Percentiles rank a stretch among this genome's conserved stretches.
Conservation (phyloP, 1,140 invertebrate genomes). For the Drosophila pseudoananassae region DNA sequence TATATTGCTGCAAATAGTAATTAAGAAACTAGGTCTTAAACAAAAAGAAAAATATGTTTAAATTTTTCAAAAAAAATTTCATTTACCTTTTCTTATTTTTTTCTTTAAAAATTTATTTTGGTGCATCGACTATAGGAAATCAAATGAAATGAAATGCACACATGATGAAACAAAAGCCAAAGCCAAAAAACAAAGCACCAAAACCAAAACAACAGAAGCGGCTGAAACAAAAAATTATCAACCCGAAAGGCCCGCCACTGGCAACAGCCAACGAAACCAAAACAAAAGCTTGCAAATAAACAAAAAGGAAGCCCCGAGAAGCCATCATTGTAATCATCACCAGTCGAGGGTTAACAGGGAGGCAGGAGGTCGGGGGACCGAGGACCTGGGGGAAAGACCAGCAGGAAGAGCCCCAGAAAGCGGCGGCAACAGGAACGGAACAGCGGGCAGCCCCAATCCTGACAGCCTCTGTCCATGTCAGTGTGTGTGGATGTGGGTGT, state of each 20-base stretch:
- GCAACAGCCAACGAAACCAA: conserved; percentile 55
- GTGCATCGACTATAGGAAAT: conserved; percentile 75
- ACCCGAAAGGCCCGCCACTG: conserved; percentile 69
- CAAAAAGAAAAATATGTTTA: too few relatives aligned
- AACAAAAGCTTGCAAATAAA: conserved; percentile 76
- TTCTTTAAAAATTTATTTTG: not conserved
- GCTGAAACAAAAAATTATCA: conserved; percentile 66
- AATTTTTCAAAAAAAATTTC: too few relatives aligned
- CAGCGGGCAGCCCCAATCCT: conserved; percentile 55
- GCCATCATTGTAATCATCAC: conserved; percentile 82
- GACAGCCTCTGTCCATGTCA: conserved; percentile 29
- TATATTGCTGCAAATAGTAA: not conserved
- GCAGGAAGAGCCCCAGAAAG: conserved; percentile 34
- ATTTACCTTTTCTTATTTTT: too few relatives aligned
- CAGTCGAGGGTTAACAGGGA: conserved; percentile 58
- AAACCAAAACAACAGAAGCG: conserved; percentile 39
- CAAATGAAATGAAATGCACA: conserved; percentile 83
- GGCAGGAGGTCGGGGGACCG: conserved; percentile 3
- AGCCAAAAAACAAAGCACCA: conserved; percentile 53
- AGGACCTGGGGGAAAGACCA: conserved; percentile 6
- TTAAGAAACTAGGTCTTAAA: too few relatives aligned
- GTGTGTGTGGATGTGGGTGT: not conserved
- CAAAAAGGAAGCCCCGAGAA: conserved; percentile 71
- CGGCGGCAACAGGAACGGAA: conserved; percentile 40
- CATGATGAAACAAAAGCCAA: conserved; percentile 78